These are phyloP conservation scores for Gobio gobio DNA, from an alignment of 2,113 vertebrate genomes.

Conservation along the genomic window DNA sequence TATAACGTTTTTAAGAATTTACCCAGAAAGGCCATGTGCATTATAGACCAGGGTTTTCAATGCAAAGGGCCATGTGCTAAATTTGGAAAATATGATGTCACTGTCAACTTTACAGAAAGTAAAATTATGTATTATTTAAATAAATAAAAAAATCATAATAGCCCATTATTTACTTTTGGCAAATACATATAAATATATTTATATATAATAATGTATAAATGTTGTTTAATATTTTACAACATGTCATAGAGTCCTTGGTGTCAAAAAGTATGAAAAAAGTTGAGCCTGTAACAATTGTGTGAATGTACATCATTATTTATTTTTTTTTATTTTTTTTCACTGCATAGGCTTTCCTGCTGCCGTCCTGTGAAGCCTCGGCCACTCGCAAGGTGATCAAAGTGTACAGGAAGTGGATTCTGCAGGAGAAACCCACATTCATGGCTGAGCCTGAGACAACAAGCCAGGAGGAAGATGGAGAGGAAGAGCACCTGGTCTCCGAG, in stretches of 20 bases:
- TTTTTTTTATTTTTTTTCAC: not conserved
- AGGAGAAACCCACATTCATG: slow-evolving; percentile 93
- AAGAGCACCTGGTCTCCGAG: slow-evolving; percentile 72
- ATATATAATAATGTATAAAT: not conserved
- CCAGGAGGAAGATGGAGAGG: slow-evolving; percentile 71
- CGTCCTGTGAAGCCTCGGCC: slow-evolving; percentile 88
- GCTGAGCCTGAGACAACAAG: slow-evolving; percentile 85
- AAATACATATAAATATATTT: not conserved
- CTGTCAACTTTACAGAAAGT: too few relatives aligned
- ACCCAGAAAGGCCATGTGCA: not conserved
- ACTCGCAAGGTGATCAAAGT: slow-evolving; percentile 95
- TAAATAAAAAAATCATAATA: too few relatives aligned
- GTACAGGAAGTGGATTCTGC: slow-evolving; percentile 94
- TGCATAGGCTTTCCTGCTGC: slow-evolving; percentile 91
- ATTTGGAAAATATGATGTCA: too few relatives aligned
- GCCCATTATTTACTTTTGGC: not conserved
- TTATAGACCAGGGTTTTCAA: not conserved
- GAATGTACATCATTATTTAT: not conserved
- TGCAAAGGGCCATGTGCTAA: not conserved
- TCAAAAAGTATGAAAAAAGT: not conserved
- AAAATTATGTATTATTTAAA: too few relatives aligned
- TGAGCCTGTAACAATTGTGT: not conserved
- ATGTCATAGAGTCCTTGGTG: not conserved
- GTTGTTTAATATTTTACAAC: not conserved
- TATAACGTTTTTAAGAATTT: not conserved